A percentile compares a stretch with the other conserved stretches of the same genome.
phyloP scores from a whole-genome alignment of 1,140 invertebrate species.

The Ostrea denselamellosa region DNA sequence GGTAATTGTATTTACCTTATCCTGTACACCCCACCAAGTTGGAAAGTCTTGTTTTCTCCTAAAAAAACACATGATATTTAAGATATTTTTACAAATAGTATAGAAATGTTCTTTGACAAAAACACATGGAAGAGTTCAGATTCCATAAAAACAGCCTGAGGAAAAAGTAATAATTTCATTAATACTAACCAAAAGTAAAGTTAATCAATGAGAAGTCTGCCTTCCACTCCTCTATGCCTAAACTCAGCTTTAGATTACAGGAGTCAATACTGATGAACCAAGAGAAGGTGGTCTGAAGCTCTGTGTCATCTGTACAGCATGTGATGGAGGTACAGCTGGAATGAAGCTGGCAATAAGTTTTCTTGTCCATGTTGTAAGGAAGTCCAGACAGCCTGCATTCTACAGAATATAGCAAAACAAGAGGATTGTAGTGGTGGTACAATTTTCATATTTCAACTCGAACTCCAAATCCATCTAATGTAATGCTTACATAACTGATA shows the following conservation, averaged over 20 bases:
- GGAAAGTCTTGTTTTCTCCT: neutral
- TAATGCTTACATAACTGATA: too few relatives aligned
- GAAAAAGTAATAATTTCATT: neutral
- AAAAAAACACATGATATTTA: too few relatives aligned
- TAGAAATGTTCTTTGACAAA: too few relatives aligned
- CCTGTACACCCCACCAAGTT: neutral
- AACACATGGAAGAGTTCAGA: neutral
- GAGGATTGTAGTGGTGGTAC: too few relatives aligned
- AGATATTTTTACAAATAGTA: neutral
- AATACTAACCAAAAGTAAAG: slow-evolving; percentile 32
- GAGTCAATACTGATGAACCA: slow-evolving; percentile 41
- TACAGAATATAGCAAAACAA: neutral
- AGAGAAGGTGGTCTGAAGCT: slow-evolving; percentile 38
- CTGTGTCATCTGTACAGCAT: slow-evolving; percentile 49
- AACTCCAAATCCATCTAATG: too few relatives aligned
- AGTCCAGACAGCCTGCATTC: slow-evolving; percentile 7
- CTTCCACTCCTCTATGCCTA: slow-evolving; percentile 52
- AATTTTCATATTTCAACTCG: too few relatives aligned
- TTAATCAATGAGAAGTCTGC: slow-evolving; percentile 45
- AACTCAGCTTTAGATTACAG: slow-evolving; percentile 40
- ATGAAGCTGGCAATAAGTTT: slow-evolving; percentile 48
- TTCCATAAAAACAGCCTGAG: neutral
- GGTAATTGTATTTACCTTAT: neutral
- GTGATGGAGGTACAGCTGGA: slow-evolving; percentile 44
- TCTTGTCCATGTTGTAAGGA: slow-evolving; percentile 35